Evolutionary conservation across 1,140 invertebrate genomes (phyloP), one percentile per base, ranked within the genome.

Genomic region (Magallana gigas): DNA sequence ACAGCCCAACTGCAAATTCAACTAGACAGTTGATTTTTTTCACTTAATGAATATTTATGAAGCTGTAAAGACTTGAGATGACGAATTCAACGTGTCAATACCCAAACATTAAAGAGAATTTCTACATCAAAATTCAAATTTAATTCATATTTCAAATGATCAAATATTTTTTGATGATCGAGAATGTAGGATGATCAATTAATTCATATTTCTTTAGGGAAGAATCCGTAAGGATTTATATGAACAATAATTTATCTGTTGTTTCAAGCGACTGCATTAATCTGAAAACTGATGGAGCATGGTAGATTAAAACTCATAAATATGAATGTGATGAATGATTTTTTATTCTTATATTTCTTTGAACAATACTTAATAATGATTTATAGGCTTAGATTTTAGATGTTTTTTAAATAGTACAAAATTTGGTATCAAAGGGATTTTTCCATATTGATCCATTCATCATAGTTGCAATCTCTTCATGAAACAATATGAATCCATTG

Each of bases 1-100:
- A 76, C 68, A 76, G 68, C 68, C 68, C 68, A 76, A 76, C 68
- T 76, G 68, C 68, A 76, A 76, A 76, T 76, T 76, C 36, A 76
- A 76, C 68, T 36, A 76, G 68, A 76, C 68, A 76, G 68, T 76
- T 76, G 68, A 76, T 76, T 76, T 76, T 64, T 48, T 76, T 76
- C 5, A 29, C 68, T 76, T 76, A 76, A 76, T 76, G 68, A 76
- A 76, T 76, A 76, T 76, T 76, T 29, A 76, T 76, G 68, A 36
- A 76, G 36, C 68, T 29, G 23, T 76, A 29, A 76, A 23, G 36
- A 76, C 68, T 29, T 76, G 23, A 29, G 68, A 76, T 76, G 68
- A 76, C 68, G 23, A 76, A 76, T 76, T 76, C 23, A 23, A 76
- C 68, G 23, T 76, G 68, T 76, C 68, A 76, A 29, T 76, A 76